These are phyloP conservation scores for Rhaphigaster nebulosa DNA, from an alignment of 2,888 invertebrate species.

Conservation along the genomic window DNA sequence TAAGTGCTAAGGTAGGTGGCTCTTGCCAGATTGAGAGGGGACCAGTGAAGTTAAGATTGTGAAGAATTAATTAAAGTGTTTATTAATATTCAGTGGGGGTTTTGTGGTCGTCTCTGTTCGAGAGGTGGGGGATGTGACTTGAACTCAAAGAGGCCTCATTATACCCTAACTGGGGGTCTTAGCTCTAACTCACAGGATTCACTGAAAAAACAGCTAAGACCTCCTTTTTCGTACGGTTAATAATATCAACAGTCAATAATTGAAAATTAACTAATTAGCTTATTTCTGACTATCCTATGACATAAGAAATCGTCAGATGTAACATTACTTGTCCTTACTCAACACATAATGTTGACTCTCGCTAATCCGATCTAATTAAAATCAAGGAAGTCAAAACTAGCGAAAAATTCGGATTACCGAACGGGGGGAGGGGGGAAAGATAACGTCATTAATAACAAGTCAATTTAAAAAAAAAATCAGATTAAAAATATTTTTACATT, in stretches of 20 bases:
- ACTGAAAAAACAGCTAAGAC: not conserved
- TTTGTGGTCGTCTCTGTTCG: conserved; percentile 18
- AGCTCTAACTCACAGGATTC: not conserved
- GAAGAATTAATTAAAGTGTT: conserved; percentile 35
- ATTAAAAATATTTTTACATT: too few relatives aligned
- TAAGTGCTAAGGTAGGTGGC: not conserved
- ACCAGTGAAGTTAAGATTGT: conserved; percentile 14
- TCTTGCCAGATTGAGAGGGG: conserved; percentile 8
- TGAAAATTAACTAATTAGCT: not conserved
- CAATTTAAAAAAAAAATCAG: too few relatives aligned
- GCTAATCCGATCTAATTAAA: too few relatives aligned
- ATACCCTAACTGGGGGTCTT: not conserved
- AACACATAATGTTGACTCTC: too few relatives aligned
- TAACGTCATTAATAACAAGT: too few relatives aligned
- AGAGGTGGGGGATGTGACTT: conserved; percentile 4
- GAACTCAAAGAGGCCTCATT: conserved; percentile 26
- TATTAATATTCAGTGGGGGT: conserved; percentile 35
- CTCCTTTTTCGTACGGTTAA: not conserved
- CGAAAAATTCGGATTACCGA: too few relatives aligned
- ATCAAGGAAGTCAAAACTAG: too few relatives aligned
- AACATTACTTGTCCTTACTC: too few relatives aligned
- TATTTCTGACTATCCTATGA: too few relatives aligned
- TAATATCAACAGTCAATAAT: not conserved
- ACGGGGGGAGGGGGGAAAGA: too few relatives aligned
- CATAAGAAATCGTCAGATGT: too few relatives aligned